phyloP scores from a whole-genome alignment of 2,888 invertebrate genomes.

The Drosophila pseudotalamancana region DNA sequence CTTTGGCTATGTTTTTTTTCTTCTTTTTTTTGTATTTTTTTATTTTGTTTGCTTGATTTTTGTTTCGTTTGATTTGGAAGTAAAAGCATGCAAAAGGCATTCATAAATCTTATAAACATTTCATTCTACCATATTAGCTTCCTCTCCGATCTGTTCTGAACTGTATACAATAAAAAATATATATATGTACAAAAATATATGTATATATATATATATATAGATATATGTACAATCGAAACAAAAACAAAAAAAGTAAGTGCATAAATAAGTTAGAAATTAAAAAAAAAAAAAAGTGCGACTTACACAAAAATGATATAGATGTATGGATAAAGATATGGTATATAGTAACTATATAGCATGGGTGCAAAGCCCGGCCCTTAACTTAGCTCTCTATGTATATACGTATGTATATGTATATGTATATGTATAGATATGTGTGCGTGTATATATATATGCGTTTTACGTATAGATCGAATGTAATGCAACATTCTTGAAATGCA shows the following conservation, averaged over 20 bases:
- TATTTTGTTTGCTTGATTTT: not conserved
- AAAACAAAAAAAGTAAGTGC: slow-evolving; percentile 21
- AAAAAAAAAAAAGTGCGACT: slow-evolving; percentile 37
- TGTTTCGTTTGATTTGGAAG: slow-evolving; percentile 45
- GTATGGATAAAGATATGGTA: slow-evolving; percentile 11
- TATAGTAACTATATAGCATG: slow-evolving; percentile 52
- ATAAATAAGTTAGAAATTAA: slow-evolving; percentile 54
- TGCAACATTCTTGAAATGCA: slow-evolving; percentile 46
- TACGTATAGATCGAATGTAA: slow-evolving; percentile 30
- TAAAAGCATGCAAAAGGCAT: slow-evolving; percentile 60
- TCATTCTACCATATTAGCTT: slow-evolving; percentile 17
- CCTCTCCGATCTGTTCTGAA: slow-evolving; percentile 26
- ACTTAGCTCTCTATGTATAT: slow-evolving; percentile 19
- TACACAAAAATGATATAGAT: slow-evolving; percentile 26
- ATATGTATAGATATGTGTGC: slow-evolving; percentile 10
- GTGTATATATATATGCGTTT: slow-evolving; percentile 26
- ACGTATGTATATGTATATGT: slow-evolving; percentile 14
- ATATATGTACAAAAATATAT: not conserved
- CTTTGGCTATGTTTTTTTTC: slow-evolving; percentile 41
- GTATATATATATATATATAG: not conserved
- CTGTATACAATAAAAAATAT: slow-evolving; percentile 30
- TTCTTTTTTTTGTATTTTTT: slow-evolving; percentile 8
- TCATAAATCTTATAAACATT: slow-evolving; percentile 34
- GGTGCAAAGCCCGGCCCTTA: slow-evolving; percentile 43
- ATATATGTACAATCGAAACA: slow-evolving; percentile 18